Evolutionary conservation across 1,140 invertebrate genomes (phyloP).

Genomic region (Trachelipus rathkii): DNA sequence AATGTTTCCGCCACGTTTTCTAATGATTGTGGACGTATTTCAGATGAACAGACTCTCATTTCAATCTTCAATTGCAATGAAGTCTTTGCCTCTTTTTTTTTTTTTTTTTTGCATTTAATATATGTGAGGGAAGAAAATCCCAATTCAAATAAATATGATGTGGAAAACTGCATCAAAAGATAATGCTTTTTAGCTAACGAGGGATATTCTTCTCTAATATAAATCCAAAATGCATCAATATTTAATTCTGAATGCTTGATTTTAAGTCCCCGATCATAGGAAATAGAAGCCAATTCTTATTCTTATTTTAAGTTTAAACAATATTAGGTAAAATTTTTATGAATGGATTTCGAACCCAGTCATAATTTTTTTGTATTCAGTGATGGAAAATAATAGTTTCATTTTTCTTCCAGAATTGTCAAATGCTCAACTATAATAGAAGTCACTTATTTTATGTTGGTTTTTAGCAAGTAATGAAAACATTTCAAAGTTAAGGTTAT

Average conservation of each 20-base stretch:
- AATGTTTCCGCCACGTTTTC: neutral
- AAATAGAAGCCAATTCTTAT: constrained; percentile 10
- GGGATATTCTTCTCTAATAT: no score
- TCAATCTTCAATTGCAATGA: constrained; percentile 1
- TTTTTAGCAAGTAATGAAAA: no score
- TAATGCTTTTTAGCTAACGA: no score
- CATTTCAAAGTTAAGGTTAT: no score
- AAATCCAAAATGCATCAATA: no score
- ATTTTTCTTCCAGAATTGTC: constrained; percentile 18
- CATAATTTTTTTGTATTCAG: constrained; percentile 1
- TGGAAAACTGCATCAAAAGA: neutral
- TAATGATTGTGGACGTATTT: no score
- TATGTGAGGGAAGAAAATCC: neutral
- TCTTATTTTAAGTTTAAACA: constrained; percentile 3
- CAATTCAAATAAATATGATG: constrained; percentile 7
- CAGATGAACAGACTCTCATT: neutral
- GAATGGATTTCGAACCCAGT: constrained; percentile 13
- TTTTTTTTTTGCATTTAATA: neutral
- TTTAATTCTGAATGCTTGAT: no score
- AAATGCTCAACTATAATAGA: constrained; percentile 1
- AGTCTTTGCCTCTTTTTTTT: constrained; percentile 11
- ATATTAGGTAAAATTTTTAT: constrained; percentile 2
- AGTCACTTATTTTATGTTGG: no score
- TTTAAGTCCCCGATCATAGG: neutral
- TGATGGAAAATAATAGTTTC: constrained; percentile 21